These are phyloP conservation scores for Penaeus monodon DNA, from an alignment of 2,888 invertebrate species.

Conservation along the genomic window DNA sequence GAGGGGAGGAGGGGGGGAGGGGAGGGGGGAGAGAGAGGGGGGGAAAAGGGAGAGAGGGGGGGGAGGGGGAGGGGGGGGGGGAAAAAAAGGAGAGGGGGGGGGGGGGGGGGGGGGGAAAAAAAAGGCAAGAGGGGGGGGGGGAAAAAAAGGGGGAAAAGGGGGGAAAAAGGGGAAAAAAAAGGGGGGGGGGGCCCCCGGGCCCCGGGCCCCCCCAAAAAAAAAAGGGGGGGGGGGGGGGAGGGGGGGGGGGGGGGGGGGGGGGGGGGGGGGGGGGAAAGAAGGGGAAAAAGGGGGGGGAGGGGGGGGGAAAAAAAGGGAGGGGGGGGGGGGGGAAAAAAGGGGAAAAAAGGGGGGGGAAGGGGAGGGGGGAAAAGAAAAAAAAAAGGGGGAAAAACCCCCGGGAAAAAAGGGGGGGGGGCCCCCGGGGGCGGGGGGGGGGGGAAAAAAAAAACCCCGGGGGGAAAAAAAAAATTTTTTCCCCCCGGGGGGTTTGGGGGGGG, in stretches of 20 bases:
- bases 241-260: background rate
- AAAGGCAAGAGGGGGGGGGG: too few species aligned
- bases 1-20: too few species aligned
- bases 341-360: background rate
- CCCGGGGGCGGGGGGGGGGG: background rate
- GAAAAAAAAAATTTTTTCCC: background rate
- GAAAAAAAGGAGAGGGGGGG: too few species aligned
- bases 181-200: too few species aligned
- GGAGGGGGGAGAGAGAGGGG: too few species aligned
- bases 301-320: slow-evolving; percentile 12
- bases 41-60: too few species aligned
- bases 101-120: too few species aligned
- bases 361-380: background rate
- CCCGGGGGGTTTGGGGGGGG: background rate
- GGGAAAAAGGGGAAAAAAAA: background rate
- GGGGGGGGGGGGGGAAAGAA: background rate
- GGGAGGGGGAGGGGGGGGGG: too few species aligned
- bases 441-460: background rate
- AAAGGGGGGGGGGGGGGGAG: background rate
- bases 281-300: background rate
- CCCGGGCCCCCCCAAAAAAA: too few species aligned
- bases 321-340: background rate
- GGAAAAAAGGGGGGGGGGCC: background rate
- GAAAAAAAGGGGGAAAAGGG: background rate
- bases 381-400: background rate